Conservation (phyloP, 2,888 invertebrate species). For the Harpalus rufipes region DNA sequence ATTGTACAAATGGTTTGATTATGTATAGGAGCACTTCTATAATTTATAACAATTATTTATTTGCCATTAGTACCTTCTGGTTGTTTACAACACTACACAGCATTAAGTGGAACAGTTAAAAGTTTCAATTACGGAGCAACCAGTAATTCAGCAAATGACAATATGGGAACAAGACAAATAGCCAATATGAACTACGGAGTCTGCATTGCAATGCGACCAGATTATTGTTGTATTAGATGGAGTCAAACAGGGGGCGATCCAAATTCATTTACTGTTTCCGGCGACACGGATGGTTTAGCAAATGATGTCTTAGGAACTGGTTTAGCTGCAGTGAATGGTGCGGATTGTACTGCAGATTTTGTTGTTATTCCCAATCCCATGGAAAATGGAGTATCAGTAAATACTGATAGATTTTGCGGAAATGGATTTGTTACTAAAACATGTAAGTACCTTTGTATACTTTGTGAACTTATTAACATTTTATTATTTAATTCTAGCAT, state of each 20-base stretch:
- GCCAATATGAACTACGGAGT: conserved; percentile 87
- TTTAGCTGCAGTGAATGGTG: conserved; percentile 80
- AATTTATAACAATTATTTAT: too few relatives aligned
- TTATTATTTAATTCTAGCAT: conserved; percentile 77
- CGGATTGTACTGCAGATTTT: conserved; percentile 85
- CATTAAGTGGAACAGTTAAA: conserved; percentile 81
- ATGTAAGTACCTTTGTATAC: conserved; percentile 77
- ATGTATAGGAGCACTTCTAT: too few relatives aligned
- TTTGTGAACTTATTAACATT: too few relatives aligned
- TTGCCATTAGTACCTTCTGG: conserved; percentile 84
- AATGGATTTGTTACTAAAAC: conserved; percentile 83
- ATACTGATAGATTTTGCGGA: conserved; percentile 88
- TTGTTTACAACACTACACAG: conserved; percentile 87
- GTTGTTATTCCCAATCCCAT: conserved; percentile 86
- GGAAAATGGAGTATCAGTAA: conserved; percentile 75
- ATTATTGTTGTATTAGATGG: conserved; percentile 87
- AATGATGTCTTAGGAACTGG: conserved; percentile 81
- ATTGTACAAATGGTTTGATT: too few relatives aligned
- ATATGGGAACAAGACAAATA: conserved; percentile 84
- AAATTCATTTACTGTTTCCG: conserved; percentile 85
- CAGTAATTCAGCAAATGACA: conserved; percentile 80
- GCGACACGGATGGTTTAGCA: conserved; percentile 84
- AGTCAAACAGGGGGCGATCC: conserved; percentile 77
- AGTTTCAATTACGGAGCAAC: conserved; percentile 88
- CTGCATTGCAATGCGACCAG: conserved; percentile 86